A percentile compares a stretch with the other conserved stretches of the same genome.
Conservation (phyloP, 1,140 invertebrate species). For the Aporrectodea caliginosa region DNA sequence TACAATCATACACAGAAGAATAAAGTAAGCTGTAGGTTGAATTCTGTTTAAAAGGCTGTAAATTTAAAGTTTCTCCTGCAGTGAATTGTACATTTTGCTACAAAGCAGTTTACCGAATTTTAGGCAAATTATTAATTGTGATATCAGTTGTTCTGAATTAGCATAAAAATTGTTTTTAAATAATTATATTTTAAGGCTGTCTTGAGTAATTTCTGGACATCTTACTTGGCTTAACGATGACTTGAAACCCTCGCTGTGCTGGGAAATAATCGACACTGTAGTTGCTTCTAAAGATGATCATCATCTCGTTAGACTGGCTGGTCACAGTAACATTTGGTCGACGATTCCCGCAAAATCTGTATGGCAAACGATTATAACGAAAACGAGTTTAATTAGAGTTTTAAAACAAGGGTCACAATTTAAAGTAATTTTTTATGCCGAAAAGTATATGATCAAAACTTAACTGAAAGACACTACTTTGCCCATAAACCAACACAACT, state of each 20-base stretch:
- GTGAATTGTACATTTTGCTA: neutral
- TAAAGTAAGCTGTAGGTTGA: too few species aligned
- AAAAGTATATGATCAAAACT: too few species aligned
- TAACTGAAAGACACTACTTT: too few species aligned
- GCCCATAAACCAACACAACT: too few species aligned
- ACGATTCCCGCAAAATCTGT: neutral
- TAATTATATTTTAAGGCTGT: neutral
- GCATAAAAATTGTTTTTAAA: neutral
- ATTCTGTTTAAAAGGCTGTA: too few species aligned
- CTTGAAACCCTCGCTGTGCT: neutral
- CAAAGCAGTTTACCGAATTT: neutral
- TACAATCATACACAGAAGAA: too few species aligned
- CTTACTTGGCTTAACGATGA: neutral
- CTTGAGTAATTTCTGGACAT: neutral
- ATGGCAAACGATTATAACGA: too few species aligned
- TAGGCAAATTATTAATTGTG: neutral
- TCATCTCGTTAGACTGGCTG: neutral
- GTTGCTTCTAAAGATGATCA: neutral
- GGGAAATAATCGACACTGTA: neutral
- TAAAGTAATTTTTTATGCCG: too few species aligned
- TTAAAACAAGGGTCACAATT: too few species aligned
- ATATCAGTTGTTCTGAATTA: neutral
- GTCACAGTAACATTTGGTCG: neutral
- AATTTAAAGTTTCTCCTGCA: neutral
- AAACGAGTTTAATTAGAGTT: too few species aligned